Base-by-base conservation (phyloP, 2,113 vertebrate species). In the Fulmarus glacialis region DNA sequence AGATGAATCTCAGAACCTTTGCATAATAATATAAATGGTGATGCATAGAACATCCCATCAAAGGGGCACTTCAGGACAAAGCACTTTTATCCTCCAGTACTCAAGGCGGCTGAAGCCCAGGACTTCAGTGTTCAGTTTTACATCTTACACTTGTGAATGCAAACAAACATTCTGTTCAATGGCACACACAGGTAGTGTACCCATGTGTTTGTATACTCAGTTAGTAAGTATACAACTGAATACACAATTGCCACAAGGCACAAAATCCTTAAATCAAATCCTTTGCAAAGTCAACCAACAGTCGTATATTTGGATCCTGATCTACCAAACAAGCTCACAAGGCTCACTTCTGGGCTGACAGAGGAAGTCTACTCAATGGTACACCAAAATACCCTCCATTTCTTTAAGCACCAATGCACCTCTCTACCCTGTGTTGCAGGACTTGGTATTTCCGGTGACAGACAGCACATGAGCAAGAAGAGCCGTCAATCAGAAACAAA, bases 131-230 rank as follows among this genome's bases (percentile, higher is more conserved):
- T 1, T 70, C 3, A 1, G 27, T 40, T 94, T 82, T 18, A 23
- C 29, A 50, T 13, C 45, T 60, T 23, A 23, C 14, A 14, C 36
- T 8, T 48, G 30, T 12, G 43, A 70, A 36, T 9, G 50, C 26
- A 34, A 56, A 52, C 45, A 42, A 27, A 26, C 0, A 4, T 0
- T 47, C 48, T 55, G 70, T 30, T 26, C 47, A 56, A 13, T 23
- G 38, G 62, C 48, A 79, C 38, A 5, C 63, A 21, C 26, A 29
- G 32, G 43, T 3, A 30, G 38, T 0, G 9, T 4, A 30, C 38
- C 20, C 50, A 6, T 1, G 0, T 21, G 59, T 15, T 30, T n/a
- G 47, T 8, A n/a, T 4, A 19, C 38, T 59, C 36, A 23, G 17
- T 26, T 14, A 27, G 20, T 56, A 59, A 62, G 12, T 0, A 40